Conservation (phyloP, 2,797 vertebrate species). For the Cuniculus paca region DNA sequence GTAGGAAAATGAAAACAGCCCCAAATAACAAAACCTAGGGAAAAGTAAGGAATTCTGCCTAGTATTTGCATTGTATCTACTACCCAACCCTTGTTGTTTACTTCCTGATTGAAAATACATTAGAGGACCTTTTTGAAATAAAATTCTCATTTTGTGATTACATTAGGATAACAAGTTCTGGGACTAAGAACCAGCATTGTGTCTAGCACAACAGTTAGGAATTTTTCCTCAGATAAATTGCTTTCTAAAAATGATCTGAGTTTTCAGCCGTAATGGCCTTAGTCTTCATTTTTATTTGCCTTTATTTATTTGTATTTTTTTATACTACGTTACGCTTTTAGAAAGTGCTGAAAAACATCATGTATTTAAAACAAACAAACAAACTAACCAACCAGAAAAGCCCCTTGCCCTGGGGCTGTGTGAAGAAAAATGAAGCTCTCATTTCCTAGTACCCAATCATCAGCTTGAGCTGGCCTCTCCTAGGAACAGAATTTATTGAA, state of each 20-base stretch:
- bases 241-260: slow-evolving; percentile 61
- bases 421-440: slow-evolving; percentile 79
- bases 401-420: slow-evolving; percentile 69
- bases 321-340: slow-evolving; percentile 64
- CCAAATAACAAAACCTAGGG: slow-evolving; percentile 48
- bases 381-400: slow-evolving; percentile 69
- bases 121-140: slow-evolving; percentile 52
- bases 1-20: slow-evolving; percentile 45
- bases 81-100: slow-evolving; percentile 48
- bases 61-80: neutral
- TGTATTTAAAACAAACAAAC: slow-evolving; percentile 78
- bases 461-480: slow-evolving; percentile 82
- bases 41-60: slow-evolving; percentile 63
- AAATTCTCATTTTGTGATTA: slow-evolving; percentile 62
- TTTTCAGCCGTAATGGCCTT: slow-evolving; percentile 53
- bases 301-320: slow-evolving; percentile 71
- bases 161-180: slow-evolving; percentile 37
- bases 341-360: slow-evolving; percentile 74
- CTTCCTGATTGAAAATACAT: slow-evolving; percentile 59
- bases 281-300: slow-evolving; percentile 70
- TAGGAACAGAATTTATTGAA: slow-evolving; percentile 86
- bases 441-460: slow-evolving; percentile 83
- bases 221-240: slow-evolving; percentile 46
- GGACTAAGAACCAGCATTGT: neutral
- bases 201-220: neutral